phyloP scores from a whole-genome alignment of 2,888 invertebrate genomes.

The Epirrita christyi region DNA sequence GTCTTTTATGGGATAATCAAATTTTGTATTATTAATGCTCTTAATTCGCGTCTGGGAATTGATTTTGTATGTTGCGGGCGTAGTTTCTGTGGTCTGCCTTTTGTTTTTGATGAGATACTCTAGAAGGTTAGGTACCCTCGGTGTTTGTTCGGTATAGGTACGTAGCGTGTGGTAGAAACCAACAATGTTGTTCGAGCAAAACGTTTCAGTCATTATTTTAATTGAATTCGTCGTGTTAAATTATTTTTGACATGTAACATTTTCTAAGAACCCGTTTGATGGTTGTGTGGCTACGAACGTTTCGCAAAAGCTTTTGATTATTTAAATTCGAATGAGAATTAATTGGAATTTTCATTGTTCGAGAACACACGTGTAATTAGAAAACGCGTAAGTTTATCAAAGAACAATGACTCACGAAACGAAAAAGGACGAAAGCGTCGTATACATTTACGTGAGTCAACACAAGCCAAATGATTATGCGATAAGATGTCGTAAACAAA shows the following conservation, averaged over 20 bases:
- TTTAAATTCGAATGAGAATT: conserved; percentile 37
- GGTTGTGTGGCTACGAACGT: conserved; percentile 49
- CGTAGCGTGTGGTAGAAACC: conserved; percentile 40
- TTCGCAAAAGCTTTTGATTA: conserved; percentile 38
- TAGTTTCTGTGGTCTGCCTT: conserved; percentile 39
- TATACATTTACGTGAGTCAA: conserved; percentile 10
- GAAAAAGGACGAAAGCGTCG: conserved; percentile 14
- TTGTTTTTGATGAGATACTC: conserved; percentile 36
- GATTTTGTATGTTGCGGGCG: conserved; percentile 52
- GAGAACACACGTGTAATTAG: conserved; percentile 40
- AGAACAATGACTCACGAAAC: conserved; percentile 22
- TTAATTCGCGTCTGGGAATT: conserved; percentile 72
- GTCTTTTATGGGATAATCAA: conserved; percentile 85
- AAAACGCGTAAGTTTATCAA: conserved; percentile 37
- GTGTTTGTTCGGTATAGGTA: conserved; percentile 1
- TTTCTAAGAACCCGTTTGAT: conserved; percentile 70
- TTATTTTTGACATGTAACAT: conserved; percentile 70
- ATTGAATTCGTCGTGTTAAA: conserved; percentile 65
- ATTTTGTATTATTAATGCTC: conserved; percentile 83
- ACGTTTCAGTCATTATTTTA: conserved; percentile 61
- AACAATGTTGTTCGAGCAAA: conserved; percentile 49
- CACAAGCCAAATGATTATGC: conserved; percentile 6
- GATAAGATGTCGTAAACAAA: conserved; percentile 1
- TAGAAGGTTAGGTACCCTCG: conserved; percentile 1
- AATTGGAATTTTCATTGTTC: conserved; percentile 39